Evolutionary conservation across 2,113 vertebrate genomes (phyloP).

Genomic region (Poeciliopsis prolifica): DNA sequence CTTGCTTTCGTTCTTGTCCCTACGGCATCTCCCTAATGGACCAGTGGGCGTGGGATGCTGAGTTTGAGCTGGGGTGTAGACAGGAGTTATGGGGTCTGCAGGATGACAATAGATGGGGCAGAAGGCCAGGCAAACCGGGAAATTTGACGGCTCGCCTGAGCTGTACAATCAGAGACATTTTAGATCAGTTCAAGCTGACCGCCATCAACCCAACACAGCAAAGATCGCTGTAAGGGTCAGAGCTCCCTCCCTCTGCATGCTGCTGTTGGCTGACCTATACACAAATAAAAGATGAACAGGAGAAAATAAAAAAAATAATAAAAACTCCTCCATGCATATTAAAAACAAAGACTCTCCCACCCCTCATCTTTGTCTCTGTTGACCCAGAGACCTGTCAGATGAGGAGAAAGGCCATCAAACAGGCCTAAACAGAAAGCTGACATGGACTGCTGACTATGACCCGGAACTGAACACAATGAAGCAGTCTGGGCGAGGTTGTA

Average conservation of each 20-base stretch:
- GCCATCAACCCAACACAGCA: constrained; percentile 39
- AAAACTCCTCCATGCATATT: constrained; percentile 27
- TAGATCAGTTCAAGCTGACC: constrained; percentile 65
- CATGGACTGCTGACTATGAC: constrained; percentile 68
- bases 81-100: constrained; percentile 39
- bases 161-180: constrained; percentile 64
- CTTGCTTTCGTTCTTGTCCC: constrained; percentile 37
- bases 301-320: background rate
- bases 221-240: constrained; percentile 57
- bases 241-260: constrained; percentile 46
- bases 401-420: constrained; percentile 71
- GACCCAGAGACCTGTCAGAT: constrained; percentile 67
- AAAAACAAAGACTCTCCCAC: constrained; percentile 50
- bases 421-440: constrained; percentile 63
- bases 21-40: constrained; percentile 61
- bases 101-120: constrained; percentile 64
- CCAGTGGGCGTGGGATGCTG: constrained; percentile 57
- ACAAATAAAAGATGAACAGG: constrained; percentile 24
- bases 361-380: constrained; percentile 53
- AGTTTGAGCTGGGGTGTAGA: constrained; percentile 60
- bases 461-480: constrained; percentile 54
- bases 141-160: constrained; percentile 39
- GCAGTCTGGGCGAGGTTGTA: constrained; percentile 29
- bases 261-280: constrained; percentile 27
- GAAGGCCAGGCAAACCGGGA: constrained; percentile 59